These are phyloP conservation scores for Neofelis nebulosa DNA, from an alignment of 2,113 vertebrate genomes.

Conservation along the genomic window DNA sequence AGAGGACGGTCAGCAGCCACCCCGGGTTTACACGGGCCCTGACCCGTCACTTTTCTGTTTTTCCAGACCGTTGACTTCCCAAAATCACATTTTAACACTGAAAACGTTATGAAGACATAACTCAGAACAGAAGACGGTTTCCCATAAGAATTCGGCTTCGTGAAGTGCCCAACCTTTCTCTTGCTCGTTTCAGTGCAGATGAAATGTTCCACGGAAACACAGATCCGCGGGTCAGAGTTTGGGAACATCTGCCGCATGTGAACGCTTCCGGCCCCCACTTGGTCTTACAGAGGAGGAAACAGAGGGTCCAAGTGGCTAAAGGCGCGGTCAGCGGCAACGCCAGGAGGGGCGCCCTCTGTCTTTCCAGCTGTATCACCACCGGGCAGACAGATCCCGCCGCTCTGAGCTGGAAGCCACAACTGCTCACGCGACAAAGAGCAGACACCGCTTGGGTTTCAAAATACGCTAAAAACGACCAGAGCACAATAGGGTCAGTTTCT, in stretches of 20 bases:
- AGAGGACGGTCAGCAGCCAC: no score
- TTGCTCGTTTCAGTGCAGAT: neutral
- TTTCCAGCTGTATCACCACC: neutral
- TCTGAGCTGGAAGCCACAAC: neutral
- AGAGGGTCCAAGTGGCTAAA: neutral
- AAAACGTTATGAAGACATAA: neutral
- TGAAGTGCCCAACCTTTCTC: neutral
- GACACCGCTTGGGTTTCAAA: neutral
- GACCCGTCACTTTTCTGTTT: neutral
- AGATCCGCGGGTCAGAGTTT: neutral
- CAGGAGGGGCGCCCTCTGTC: neutral
- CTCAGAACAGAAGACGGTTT: neutral
- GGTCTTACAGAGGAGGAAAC: neutral
- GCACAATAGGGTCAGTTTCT: neutral
- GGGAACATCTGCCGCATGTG: neutral
- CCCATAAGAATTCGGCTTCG: neutral
- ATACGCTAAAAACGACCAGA: neutral
- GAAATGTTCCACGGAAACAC: neutral
- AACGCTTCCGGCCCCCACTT: no score
- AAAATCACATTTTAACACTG: neutral
- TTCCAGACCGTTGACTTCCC: neutral
- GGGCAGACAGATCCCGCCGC: rapidly evolving
- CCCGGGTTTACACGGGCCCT: no score
- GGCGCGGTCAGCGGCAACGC: rapidly evolving
- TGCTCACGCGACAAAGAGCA: neutral